Evolutionary conservation across 2,888 invertebrate genomes (phyloP), one percentile per base, ranked within the genome.

Genomic region (Eumerus sabulonum): DNA sequence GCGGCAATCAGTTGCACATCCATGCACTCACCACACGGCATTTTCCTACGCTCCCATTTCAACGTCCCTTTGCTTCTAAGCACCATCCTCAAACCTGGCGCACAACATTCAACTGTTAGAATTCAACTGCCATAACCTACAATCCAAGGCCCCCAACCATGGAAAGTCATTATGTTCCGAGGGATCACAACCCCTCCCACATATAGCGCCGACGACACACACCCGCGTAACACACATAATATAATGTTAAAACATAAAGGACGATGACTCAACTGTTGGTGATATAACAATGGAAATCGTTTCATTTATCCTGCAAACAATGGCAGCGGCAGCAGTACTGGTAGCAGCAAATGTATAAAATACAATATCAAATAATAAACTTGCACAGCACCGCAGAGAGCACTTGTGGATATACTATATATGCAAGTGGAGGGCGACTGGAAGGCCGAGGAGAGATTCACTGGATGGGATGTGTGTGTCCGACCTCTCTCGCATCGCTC

Each of bases 291-390:
- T 79, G 74, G 73, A 74, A 79, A 79, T 79, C 79, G 79, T 79
- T 79, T 79, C 79, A 79, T 79, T 79, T 79, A 79, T 79, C 79
- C 79, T 73, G 79, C 79, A 79, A 79, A 79, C 79, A 79, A 79
- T 79, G 79, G 79, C 68, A 73, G 60, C 64, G 64, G 67, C 63
- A 73, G 67, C 64, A 79, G 68, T 57, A 63, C 74, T 79, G 64
- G 60, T 60, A 74, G 64, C 70, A 79, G 79, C 68, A 79, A 79
- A 79, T 74, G 79, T 79, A 79, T 79, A 70, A 79, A 79, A 79
- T 79, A 79, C 79, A 79, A 79, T 79, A 79, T 79, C 79, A 79
- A 79, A 79, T 79, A 79, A 79, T 79, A 79, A 79, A 74, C 79
- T 79, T 74, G 79, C 73, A 79, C 74, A 74, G 79, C 79, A 79